Evolutionary conservation across 2,113 vertebrate genomes (phyloP).

Genomic region (Casuarius casuarius): DNA sequence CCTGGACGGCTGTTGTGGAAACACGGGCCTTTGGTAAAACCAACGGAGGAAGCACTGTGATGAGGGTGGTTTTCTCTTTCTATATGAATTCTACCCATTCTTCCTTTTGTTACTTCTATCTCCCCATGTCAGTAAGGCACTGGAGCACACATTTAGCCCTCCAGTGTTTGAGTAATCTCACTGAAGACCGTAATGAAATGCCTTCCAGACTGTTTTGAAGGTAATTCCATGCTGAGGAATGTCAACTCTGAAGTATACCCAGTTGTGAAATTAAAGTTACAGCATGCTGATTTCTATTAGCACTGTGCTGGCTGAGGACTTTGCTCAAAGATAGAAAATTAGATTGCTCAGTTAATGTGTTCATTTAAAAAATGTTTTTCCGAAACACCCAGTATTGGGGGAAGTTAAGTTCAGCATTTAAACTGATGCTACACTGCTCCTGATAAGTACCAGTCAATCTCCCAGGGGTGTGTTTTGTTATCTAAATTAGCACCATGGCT

Average conservation of each 20-base stretch:
- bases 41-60: too few relatives aligned
- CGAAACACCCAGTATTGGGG: background rate
- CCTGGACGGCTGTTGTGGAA: background rate
- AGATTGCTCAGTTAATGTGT: background rate
- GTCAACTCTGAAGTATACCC: background rate
- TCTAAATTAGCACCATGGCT: background rate
- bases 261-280: conserved; percentile 4
- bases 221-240: background rate
- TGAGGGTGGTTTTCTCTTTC: background rate
- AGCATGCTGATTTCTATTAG: background rate
- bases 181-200: background rate
- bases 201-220: background rate
- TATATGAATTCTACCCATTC: background rate
- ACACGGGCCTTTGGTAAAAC: background rate
- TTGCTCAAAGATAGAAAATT: background rate
- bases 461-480: background rate
- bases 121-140: background rate
- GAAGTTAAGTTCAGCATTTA: background rate
- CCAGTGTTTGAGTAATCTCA: background rate
- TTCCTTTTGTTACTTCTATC: background rate
- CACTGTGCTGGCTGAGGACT: background rate
- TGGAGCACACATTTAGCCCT: background rate
- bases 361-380: background rate
- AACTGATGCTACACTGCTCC: background rate
- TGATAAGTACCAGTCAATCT: background rate